Base-by-base conservation (phyloP, 2,797 vertebrate genomes). In the Thunnus albacares region DNA sequence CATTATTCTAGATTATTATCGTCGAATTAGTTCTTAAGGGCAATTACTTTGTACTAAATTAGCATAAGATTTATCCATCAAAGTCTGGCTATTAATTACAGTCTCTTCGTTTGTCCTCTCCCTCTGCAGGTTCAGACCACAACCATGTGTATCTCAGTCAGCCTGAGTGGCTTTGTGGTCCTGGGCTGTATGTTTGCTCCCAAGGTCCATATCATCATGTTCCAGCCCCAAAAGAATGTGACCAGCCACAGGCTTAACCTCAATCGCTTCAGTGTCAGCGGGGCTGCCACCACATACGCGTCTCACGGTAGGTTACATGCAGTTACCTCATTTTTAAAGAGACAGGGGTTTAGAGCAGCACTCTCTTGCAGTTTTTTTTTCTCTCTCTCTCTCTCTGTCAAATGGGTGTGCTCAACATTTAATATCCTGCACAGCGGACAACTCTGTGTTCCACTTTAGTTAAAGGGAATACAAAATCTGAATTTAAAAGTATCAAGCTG, bases 91-190 rank as follows among this genome's bases (percentile, higher is more conserved):
- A 14, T 33, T 89, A 82, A 84, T 84, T 47, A 51, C 14, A 43
- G 35, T 85, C 38, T 74, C 58, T 18, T 56, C 47, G 15, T 75
- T 15, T 62, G 58, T 45, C 49, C 57, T 28, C 28, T 26, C 76
- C n/a, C 12, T 86, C 58, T 75, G 17, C 90, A 99, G 98, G 98
- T 99, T 64, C 98, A 99, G 93, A 99, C 98, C 3, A 99, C 98
- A 0, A 99, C 98, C 70, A 99, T 99, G 98, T 99, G 98, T 86
- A 99, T 99, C 95, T 99, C 98, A 0, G 98, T 99, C 77, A 99
- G 98, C 78, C 95, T 99, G 83, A 99, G 98, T 1, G 98, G 98
- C 64, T 99, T 99, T 1, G 98, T 99, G 90, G 98, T 99, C 71
- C 92, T 99, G 90, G 98, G 98, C 78, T 99, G 98, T 79, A 94